phyloP scores from a whole-genome alignment of 2,888 invertebrate genomes.

The Tortricodes alternella region DNA sequence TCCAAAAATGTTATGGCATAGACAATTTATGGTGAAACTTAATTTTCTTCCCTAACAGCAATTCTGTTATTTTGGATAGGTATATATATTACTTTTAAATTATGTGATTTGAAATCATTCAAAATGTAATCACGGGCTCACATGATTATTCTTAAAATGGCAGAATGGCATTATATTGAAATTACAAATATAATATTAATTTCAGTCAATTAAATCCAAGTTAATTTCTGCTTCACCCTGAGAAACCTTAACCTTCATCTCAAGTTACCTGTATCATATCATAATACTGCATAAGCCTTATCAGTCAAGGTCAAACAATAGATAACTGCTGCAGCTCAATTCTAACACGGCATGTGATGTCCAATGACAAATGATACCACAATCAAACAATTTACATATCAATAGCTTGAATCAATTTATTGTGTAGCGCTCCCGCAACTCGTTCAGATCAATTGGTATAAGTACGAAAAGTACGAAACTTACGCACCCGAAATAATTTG shows the following conservation, averaged over 20 bases:
- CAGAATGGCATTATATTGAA: too few species aligned
- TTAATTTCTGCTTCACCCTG: slow-evolving; percentile 2
- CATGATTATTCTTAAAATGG: too few species aligned
- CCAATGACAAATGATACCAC: slow-evolving; percentile 11
- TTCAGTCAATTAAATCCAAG: not conserved
- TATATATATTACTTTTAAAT: too few species aligned
- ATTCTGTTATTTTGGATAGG: too few species aligned
- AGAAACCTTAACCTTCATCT: slow-evolving; percentile 21
- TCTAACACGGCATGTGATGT: slow-evolving; percentile 20
- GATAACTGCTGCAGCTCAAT: slow-evolving; percentile 8
- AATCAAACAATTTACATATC: slow-evolving; percentile 20
- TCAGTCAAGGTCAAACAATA: slow-evolving; percentile 30
- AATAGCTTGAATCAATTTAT: slow-evolving; percentile 6
- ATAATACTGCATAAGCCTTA: slow-evolving; percentile 15
- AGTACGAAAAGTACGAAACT: not conserved
- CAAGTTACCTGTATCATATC: slow-evolving; percentile 22
- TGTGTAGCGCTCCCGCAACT: not conserved
- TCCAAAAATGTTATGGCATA: too few species aligned
- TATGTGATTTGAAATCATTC: too few species aligned
- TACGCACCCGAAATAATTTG: slow-evolving; percentile 8
- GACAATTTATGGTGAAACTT: too few species aligned
- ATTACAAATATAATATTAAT: not conserved
- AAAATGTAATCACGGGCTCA: too few species aligned
- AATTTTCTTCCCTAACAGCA: too few species aligned
- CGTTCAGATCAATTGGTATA: not conserved